phyloP scores from a whole-genome alignment of 2,113 vertebrate species.

The Channa maculata region DNA sequence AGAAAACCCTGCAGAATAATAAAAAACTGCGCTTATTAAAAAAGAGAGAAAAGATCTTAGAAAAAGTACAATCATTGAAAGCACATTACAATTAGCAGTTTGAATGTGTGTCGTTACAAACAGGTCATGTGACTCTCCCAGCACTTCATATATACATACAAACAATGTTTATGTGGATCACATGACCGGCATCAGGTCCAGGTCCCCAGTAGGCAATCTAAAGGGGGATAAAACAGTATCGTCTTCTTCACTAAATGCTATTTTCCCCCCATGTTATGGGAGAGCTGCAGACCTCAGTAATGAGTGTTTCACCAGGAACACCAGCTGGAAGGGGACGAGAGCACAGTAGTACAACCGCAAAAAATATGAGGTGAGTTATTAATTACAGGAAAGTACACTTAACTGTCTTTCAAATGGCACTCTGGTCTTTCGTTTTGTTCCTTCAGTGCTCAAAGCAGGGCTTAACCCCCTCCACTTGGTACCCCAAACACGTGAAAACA shows the following conservation, averaged over 20 bases:
- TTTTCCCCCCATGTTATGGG: conserved; percentile 17
- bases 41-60: conserved; percentile 48
- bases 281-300: conserved; percentile 32
- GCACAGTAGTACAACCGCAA: conserved; percentile 18
- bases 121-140: conserved; percentile 63
- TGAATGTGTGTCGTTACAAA: conserved; percentile 57
- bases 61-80: conserved; percentile 79
- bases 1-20: conserved; percentile 59
- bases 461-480: conserved; percentile 9
- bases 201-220: conserved; percentile 13
- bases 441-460: conserved; percentile 25
- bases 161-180: conserved; percentile 48
- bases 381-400: conserved; percentile 67
- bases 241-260: conserved; percentile 43
- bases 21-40: conserved; percentile 55
- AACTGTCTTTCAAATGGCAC: conserved; percentile 71
- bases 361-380: conserved; percentile 24
- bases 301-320: conserved; percentile 27
- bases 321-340: conserved; percentile 28
- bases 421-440: conserved; percentile 55
- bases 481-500: conserved; percentile 37
- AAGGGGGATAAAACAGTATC: conserved; percentile 33
- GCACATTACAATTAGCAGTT: conserved; percentile 66
- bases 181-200: conserved; percentile 68
- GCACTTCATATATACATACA: conserved; percentile 55